phyloP scores from a whole-genome alignment of 2,888 invertebrate species.

The Macrosiphum euphorbiae region DNA sequence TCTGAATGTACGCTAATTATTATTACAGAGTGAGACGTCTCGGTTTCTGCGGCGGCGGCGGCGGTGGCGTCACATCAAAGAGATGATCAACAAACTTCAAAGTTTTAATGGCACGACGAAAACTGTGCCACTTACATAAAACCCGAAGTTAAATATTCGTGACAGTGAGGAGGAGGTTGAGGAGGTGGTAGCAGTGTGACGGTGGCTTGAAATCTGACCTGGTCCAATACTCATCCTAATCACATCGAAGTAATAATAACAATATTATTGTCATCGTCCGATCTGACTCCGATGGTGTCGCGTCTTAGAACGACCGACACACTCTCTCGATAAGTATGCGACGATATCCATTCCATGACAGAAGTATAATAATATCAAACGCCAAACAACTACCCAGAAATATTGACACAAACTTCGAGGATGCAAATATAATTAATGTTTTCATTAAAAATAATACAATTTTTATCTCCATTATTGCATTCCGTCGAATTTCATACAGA shows the following conservation, averaged over 20 bases:
- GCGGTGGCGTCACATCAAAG: background rate
- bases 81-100: constrained; percentile 12
- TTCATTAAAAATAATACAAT: background rate
- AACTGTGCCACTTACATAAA: constrained; percentile 5
- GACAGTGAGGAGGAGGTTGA: too few species aligned
- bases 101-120: constrained; percentile 10
- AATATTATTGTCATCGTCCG: background rate
- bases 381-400: background rate
- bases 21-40: constrained; percentile 6
- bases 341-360: background rate
- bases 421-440: background rate
- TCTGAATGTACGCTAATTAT: background rate
- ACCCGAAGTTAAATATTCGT: constrained; percentile 14
- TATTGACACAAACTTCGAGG: background rate
- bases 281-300: background rate
- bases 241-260: background rate
- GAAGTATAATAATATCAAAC: background rate
- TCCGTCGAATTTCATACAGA: background rate
- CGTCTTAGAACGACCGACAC: background rate
- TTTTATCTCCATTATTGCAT: background rate
- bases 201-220: background rate
- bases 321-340: background rate
- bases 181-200: too few species aligned
- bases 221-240: background rate
- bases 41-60: background rate